Base-by-base conservation (phyloP, 2,888 invertebrate genomes). In the Ichneumoninae sp. region DNA sequence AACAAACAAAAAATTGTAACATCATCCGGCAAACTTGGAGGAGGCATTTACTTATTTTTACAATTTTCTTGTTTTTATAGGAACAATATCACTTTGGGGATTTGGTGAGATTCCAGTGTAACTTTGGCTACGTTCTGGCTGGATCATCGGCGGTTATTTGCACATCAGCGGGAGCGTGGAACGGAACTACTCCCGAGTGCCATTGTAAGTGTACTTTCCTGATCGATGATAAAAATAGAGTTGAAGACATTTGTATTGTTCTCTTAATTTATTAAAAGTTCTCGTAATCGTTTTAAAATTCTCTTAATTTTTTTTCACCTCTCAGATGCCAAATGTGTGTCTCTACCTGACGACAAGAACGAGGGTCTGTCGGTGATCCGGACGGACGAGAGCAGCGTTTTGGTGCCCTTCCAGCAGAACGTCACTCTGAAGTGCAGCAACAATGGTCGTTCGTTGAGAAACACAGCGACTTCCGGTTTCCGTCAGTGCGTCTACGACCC, bases 401-500 rank as follows among this genome's bases (percentile, higher is more conserved):
- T 98, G 54, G 96, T 98, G 30, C 97, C 98, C 1, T 98, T 98
- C 94, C 96, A 97, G 91, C 97, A 98, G 89, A 98, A 98, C 92
- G 98, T 98, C 0, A 98, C 98, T 0, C 95, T 98, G 10, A 96
- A 96, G 76, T 98, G 98, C 91, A 95, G 96, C 72, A 96, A 96
- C 77, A 95, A 96, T 54, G 98, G 98, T 33, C 95, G 97, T 85
- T 96, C 96, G 74, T 93, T 98, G 6, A 95, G 98, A 87, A 96
- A 97, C 90, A 98, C 98, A 1, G 95, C 97, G 0, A 96, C 98
- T 3, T 96, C 98, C 7, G 95, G 96, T 0, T 98, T 98, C 93
- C 96, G 99, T 84, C 98, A 99, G 93, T 99, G 99, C 93, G 98
- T 98, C 33, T 99, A 98, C 91, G 98, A 99, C 94, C 98, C 98